phyloP scores from a whole-genome alignment of 2,888 invertebrate genomes.

The Seira musarum region DNA sequence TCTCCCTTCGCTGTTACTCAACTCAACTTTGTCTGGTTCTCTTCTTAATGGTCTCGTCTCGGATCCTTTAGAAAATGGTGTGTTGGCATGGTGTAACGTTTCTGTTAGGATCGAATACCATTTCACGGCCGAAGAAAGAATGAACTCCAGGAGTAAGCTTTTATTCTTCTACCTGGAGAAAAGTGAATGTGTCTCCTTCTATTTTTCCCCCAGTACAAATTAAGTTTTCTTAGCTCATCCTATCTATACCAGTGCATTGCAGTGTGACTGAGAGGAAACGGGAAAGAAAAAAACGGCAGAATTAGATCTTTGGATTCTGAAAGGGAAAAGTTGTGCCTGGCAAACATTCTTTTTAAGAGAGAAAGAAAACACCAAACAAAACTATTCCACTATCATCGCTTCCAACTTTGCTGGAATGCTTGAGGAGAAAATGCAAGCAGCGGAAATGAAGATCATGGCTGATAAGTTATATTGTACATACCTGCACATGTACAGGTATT shows the following conservation, averaged over 20 bases:
- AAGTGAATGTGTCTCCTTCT: neutral
- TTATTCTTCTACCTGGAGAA: neutral
- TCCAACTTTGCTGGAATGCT: too few species aligned
- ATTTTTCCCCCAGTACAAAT: neutral
- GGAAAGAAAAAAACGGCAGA: constrained; percentile 13
- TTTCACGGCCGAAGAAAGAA: neutral
- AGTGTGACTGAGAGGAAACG: neutral
- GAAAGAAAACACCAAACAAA: too few species aligned
- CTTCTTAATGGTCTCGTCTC: neutral
- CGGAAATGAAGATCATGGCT: too few species aligned
- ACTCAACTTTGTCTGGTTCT: too few species aligned
- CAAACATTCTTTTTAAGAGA: too few species aligned
- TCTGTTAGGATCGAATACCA: neutral
- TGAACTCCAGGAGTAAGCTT: neutral
- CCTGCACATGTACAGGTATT: too few species aligned
- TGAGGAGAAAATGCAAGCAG: too few species aligned
- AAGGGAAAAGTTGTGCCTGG: neutral
- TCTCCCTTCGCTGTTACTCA: neutral
- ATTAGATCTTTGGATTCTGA: constrained; percentile 10
- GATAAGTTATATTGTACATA: too few species aligned
- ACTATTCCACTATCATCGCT: too few species aligned
- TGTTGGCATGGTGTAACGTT: neutral
- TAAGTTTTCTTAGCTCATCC: neutral
- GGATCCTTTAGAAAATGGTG: neutral
- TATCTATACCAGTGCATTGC: too few species aligned